Base-by-base conservation (phyloP, 1,140 invertebrate genomes). In the Triops longicaudatus region DNA sequence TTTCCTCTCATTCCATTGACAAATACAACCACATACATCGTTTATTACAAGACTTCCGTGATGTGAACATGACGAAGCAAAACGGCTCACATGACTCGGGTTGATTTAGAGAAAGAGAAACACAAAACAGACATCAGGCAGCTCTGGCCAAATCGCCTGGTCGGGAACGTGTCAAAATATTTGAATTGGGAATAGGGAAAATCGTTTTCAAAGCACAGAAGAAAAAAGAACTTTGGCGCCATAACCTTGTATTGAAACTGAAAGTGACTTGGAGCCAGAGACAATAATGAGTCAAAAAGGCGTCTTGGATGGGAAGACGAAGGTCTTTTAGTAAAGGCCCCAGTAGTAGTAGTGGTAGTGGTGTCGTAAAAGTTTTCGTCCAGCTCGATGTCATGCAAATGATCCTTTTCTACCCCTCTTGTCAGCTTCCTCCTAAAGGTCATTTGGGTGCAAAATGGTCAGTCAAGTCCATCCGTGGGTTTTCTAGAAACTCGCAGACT, bases 201-300 rank as follows among this genome's bases (percentile, higher is more conserved):
- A 63, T 22, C 22, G 50, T 17, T 63, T 63, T 63, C 22, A 17
- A 63, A 63, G 50, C n/a, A 63, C 14, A 63, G 22, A 14, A n/a
- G n/a, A 17, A n/a, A 22, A 17, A 17, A 63, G 50, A n/a, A n/a
- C 17, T 22, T 63, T 63, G 50, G 50, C 50, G 50, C 50, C 50
- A 12, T n/a, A n/a, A n/a, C 50, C 50, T 63, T 63, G 50, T 63
- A 17, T 22, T 63, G 50, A 63, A 63, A 63, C 22, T 9, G 50
- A 63, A 63, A 63, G 50, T 63, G 50, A 63, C 50, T 63, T 37
- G 31, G 50, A n/a, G 50, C 50, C 50, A 63, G 50, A 63, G 50
- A 63, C 50, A 63, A 63, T 22, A 63, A 63, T 63, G 22, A 63
- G 50, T 63, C 14, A 22, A 63, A 63, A 22, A 17, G 31, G 31